Conservation (phyloP, 2,797 vertebrate genomes). For the Anabas testudineus region DNA sequence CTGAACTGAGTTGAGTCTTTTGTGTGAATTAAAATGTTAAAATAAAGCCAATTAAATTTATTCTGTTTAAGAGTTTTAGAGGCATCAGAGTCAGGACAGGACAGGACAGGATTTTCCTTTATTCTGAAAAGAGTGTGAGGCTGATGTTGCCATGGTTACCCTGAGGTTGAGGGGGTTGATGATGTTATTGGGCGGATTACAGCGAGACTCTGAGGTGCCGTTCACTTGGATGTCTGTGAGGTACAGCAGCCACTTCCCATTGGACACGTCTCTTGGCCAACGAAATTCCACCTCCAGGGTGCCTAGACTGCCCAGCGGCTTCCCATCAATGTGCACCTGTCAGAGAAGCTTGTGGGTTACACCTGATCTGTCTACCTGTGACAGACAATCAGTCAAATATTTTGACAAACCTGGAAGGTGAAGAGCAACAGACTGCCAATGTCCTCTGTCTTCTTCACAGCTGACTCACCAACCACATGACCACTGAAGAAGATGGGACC, state of each 20-base stretch:
- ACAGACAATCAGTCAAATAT: background rate
- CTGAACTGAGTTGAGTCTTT: no score
- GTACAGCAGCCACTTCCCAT: conserved; percentile 94
- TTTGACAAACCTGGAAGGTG: conserved; percentile 59
- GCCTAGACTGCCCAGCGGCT: conserved; percentile 82
- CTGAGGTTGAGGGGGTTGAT: conserved; percentile 88
- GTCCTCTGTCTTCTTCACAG: conserved; percentile 86
- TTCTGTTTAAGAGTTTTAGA: no score
- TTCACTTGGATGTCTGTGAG: conserved; percentile 85
- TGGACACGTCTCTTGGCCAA: conserved; percentile 91
- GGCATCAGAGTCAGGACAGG: no score
- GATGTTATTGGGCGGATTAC: conserved; percentile 79
- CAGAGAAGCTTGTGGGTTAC: background rate
- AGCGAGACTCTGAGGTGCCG: conserved; percentile 76
- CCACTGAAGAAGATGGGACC: conserved; percentile 87
- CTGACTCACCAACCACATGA: conserved; percentile 88
- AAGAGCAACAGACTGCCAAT: conserved; percentile 87
- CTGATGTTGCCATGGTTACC: conserved; percentile 71
- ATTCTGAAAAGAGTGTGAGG: background rate
- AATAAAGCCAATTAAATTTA: no score
- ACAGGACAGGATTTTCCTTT: no score
- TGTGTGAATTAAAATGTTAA: no score
- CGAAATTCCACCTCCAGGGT: conserved; percentile 87
- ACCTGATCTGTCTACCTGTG: background rate
- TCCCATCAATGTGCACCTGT: conserved; percentile 81